Conservation (phyloP, 1,140 invertebrate genomes). For the Drosophila aff. region DNA sequence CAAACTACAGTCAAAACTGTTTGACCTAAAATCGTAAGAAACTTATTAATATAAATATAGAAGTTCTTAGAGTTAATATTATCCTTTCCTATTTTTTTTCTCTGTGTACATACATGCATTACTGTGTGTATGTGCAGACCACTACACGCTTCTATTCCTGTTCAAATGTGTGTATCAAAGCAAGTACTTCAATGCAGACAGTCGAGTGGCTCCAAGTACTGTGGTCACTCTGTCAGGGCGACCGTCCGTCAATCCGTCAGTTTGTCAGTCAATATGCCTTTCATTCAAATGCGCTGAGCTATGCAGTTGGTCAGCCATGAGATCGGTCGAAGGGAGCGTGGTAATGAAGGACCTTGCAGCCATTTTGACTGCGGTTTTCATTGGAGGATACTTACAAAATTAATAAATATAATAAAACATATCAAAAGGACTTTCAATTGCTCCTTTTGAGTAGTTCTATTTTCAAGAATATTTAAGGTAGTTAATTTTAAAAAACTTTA, state of each 20-base stretch:
- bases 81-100: not conserved
- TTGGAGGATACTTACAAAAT: conserved; percentile 28
- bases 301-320: conserved; percentile 49
- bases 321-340: conserved; percentile 10
- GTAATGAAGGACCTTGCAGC: conserved; percentile 16
- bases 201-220: conserved; percentile 69
- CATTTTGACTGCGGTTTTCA: conserved; percentile 61
- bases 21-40: not conserved
- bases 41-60: not conserved
- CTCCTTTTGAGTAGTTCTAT: no score
- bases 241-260: conserved; percentile 24
- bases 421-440: not conserved
- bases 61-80: not conserved
- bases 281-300: conserved; percentile 71
- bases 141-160: conserved; percentile 10
- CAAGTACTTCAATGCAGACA: conserved; percentile 70
- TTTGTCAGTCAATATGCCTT: conserved; percentile 43
- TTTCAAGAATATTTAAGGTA: no score
- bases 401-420: conserved; percentile 27
- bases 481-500: no score
- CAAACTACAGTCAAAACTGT: not conserved
- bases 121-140: conserved; percentile 7
- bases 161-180: conserved; percentile 56
- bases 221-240: conserved; percentile 62
- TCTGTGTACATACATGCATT: not conserved